phyloP scores from a whole-genome alignment of 2,797 vertebrate genomes.

The Antrozous pallidus region DNA sequence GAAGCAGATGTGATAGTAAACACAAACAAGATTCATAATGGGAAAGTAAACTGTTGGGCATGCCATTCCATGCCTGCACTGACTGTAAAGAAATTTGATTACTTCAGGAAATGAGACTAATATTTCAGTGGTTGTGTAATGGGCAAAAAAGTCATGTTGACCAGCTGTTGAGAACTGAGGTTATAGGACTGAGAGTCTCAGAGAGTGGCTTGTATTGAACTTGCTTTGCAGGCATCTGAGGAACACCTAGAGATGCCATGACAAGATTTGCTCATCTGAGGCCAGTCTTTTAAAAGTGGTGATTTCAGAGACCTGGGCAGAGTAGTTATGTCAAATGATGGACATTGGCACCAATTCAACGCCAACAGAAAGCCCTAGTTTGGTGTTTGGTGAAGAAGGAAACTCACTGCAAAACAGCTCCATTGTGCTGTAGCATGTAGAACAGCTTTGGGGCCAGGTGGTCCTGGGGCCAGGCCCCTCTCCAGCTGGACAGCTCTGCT shows the following conservation, averaged over 20 bases:
- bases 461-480: not conserved
- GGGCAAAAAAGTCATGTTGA: not conserved
- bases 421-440: not conserved
- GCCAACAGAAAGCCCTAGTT: not conserved
- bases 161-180: not conserved
- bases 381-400: not conserved
- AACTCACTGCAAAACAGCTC: not conserved
- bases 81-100: constrained; percentile 41
- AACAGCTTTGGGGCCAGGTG: not conserved
- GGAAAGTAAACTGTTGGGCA: constrained; percentile 35
- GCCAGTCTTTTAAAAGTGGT: not conserved
- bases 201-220: not conserved
- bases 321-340: not conserved
- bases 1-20: constrained; percentile 48
- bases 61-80: not conserved
- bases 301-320: not conserved
- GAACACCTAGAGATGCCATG: not conserved
- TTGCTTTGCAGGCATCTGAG: not conserved
- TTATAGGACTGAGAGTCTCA: not conserved
- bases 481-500: not conserved
- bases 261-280: not conserved
- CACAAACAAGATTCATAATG: not conserved
- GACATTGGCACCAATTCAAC: not conserved
- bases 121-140: not conserved
- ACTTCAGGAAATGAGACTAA: constrained; percentile 27